Percentiles rank a stretch among this genome's conserved stretches.
phyloP scores from a whole-genome alignment of 2,113 vertebrate species.

The Tringa solitaria region DNA sequence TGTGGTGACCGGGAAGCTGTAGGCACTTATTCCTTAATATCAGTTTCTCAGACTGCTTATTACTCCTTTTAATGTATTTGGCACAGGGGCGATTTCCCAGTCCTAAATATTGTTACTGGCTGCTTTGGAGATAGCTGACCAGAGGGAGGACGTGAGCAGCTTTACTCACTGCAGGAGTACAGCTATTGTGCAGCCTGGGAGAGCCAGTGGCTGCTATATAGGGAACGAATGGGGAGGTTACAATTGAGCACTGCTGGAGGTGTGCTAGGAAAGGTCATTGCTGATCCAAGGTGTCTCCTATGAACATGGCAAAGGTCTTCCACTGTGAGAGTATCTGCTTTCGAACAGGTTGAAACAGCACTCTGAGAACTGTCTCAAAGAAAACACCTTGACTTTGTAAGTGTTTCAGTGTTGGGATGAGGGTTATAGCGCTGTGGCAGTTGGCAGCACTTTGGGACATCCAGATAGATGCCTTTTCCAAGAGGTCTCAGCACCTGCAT shows the following conservation, averaged over 20 bases:
- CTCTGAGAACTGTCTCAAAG: background rate
- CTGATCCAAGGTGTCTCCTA: rapidly evolving
- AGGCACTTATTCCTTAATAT: background rate
- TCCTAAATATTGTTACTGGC: background rate
- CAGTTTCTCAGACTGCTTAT: background rate
- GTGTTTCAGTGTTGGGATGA: background rate
- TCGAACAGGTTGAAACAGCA: background rate
- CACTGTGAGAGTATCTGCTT: background rate
- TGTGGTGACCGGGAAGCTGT: background rate
- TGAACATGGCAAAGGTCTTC: background rate
- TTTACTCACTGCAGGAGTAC: background rate
- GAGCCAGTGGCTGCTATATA: background rate
- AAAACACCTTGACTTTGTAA: background rate
- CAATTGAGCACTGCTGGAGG: rapidly evolving
- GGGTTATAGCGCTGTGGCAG: rapidly evolving
- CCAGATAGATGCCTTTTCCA: background rate
- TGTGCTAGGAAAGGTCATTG: background rate
- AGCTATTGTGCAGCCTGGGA: background rate
- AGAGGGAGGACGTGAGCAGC: background rate
- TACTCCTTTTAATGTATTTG: background rate
- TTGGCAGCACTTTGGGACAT: background rate
- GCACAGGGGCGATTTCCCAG: background rate
- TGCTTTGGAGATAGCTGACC: background rate
- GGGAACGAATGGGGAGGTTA: background rate
- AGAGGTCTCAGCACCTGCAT: background rate